Conservation (phyloP, 2,113 vertebrate species). For the Rhombomys opimus region DNA sequence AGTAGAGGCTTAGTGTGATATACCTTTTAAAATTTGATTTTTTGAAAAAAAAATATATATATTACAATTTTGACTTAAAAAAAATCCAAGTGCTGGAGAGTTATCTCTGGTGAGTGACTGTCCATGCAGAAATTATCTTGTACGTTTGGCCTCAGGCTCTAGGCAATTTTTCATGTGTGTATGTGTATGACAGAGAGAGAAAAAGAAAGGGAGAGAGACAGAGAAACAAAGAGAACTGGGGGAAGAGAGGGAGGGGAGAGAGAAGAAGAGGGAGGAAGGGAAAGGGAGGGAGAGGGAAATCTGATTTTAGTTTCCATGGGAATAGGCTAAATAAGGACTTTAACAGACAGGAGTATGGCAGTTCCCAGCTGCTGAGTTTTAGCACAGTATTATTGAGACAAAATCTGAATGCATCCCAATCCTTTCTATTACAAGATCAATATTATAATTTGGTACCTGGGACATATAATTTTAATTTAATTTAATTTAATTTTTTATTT, state of each 20-base stretch:
- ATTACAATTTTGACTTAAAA: constrained; percentile 47
- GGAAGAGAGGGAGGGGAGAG: too few relatives aligned
- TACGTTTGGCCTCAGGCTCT: neutral
- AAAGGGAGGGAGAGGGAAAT: neutral
- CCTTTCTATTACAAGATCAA: constrained; percentile 60
- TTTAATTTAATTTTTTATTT: too few relatives aligned
- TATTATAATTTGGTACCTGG: constrained; percentile 68
- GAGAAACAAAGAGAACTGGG: neutral
- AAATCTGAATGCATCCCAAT: constrained; percentile 67
- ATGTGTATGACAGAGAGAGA: neutral
- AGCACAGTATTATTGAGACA: constrained; percentile 69
- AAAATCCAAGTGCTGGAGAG: constrained; percentile 42
- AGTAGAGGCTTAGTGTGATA: constrained; percentile 33
- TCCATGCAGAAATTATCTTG: constrained; percentile 23
- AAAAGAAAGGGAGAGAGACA: too few relatives aligned
- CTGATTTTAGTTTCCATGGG: constrained; percentile 82
- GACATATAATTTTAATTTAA: neutral
- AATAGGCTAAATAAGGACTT: constrained; percentile 83
- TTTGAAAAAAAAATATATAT: neutral
- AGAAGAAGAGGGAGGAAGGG: neutral
- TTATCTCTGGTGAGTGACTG: constrained; percentile 46
- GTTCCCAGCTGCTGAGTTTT: constrained; percentile 72
- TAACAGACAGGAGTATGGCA: constrained; percentile 76
- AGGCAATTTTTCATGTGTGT: neutral
- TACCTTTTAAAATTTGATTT: constrained; percentile 50